Base-by-base conservation (phyloP, 2,888 invertebrate species). In the Dynastes maya region DNA sequence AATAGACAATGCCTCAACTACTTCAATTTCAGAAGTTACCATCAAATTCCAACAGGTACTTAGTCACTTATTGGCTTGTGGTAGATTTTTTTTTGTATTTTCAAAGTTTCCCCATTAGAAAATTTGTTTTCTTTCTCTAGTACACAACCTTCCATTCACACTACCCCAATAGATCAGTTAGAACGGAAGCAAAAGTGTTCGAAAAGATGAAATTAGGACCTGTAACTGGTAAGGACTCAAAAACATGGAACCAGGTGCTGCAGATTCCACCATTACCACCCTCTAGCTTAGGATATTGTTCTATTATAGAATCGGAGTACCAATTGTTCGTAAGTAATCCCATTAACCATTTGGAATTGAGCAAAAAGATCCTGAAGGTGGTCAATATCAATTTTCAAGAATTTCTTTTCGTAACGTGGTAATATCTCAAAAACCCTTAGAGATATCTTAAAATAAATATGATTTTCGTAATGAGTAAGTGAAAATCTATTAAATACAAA, bases 41-140 rank as follows among this genome's bases (percentile, higher is more conserved):
- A 2, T 74, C n/a, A 40, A 40, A 27, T 74, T 74, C 45, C 61
- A 61, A 45, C 72, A 72, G 61, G 72, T 72, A 71, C 5, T 29
- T 27, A 27, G 3, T 6, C 32, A 4, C 32, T 32, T 32, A 0
- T 1, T 32, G 32, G 32, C 5, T 32, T 3, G 5, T 32, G 5
- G 0, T 2, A 5, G 32, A 32, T 6, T 29, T n/a, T 22, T 6
- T 61, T 27, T 11, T 5, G 11, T 29, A 6, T 6, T 61, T 61
- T 29, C 16, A 16, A 16, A 22, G 16, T 13, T 5, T 61, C 2
- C 5, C 16, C 11, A 27, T n/a, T 65, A 40, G 13, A 5, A 40
- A 16, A 9, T 37, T 2, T 16, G 6, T 65, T 16, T n/a, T n/a
- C 13, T 9, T 40, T 51, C 9, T 9, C 49, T 16, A 74, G 72